These are phyloP conservation scores for Odontothrips loti DNA, from an alignment of 2,888 invertebrate species.

Conservation along the genomic window DNA sequence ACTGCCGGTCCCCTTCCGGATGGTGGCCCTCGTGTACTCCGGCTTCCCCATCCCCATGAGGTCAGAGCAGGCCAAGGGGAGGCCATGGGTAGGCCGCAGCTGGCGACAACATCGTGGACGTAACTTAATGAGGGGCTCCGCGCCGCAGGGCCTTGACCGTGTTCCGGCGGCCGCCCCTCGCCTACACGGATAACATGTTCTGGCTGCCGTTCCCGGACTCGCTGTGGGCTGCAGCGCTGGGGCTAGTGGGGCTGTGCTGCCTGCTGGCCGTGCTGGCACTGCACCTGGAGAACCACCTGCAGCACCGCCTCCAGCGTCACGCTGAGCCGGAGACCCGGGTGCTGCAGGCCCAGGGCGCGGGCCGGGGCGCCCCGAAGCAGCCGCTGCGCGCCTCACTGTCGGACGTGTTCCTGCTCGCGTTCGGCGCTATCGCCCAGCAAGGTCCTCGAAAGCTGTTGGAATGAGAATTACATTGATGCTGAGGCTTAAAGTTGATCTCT, in stretches of 20 bases:
- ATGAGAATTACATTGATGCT: no score
- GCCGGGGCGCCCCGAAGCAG: background rate
- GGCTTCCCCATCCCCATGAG: background rate
- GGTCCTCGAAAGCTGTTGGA: conserved; percentile 31
- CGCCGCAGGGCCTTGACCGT: conserved; percentile 1
- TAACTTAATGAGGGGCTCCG: background rate
- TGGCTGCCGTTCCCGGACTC: conserved; percentile 35
- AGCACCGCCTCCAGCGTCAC: background rate
- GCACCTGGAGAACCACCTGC: conserved; percentile 25
- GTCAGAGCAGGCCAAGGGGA: no score
- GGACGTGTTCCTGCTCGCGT: conserved; percentile 34
- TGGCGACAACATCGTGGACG: no score
- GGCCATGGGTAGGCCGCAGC: no score
- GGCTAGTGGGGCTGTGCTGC: conserved; percentile 31
- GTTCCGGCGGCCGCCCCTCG: conserved; percentile 36
- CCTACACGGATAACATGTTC: conserved; percentile 35
- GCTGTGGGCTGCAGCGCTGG: conserved; percentile 34
- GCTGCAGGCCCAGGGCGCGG: background rate
- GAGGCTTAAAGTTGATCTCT: no score
- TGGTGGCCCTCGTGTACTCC: background rate
- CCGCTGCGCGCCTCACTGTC: background rate
- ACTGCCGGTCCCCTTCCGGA: background rate
- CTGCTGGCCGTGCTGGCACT: conserved; percentile 30
- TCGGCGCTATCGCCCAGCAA: conserved; percentile 37
- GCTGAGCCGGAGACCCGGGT: background rate